Conservation (phyloP, 2,888 invertebrate genomes). For the Apodemia mormo region DNA sequence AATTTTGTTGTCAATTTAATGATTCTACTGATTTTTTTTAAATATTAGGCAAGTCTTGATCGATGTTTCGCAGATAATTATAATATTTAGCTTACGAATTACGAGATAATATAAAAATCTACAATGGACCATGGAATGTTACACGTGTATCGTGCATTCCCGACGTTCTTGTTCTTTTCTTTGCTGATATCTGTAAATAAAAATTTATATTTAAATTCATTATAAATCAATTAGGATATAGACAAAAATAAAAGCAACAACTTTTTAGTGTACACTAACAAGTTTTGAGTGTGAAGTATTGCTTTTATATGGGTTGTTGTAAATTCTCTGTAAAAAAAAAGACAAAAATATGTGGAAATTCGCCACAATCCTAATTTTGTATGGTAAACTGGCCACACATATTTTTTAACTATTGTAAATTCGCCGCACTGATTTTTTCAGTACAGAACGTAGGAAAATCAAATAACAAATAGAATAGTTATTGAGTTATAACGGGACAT, state of each 20-base stretch:
- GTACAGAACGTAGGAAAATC: too few species aligned
- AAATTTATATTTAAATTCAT: constrained; percentile 19
- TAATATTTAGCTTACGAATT: constrained; percentile 26
- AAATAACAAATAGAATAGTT: too few species aligned
- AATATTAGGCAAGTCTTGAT: constrained; percentile 4
- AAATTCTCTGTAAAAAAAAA: too few species aligned
- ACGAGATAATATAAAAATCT: constrained; percentile 36
- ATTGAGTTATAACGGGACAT: too few species aligned
- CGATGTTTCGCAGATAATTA: constrained; percentile 4
- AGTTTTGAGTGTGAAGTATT: too few species aligned
- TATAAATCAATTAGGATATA: not conserved
- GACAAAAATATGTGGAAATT: too few species aligned
- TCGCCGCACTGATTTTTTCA: too few species aligned
- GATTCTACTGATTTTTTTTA: not conserved
- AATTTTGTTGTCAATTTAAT: not conserved
- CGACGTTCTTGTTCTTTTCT: constrained; percentile 87
- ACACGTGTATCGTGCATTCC: constrained; percentile 89
- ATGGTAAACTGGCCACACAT: too few species aligned
- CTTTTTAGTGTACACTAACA: constrained; percentile 3
- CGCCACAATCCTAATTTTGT: too few species aligned
- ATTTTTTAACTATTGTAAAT: too few species aligned
- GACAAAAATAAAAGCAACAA: constrained; percentile 1
- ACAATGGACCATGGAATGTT: constrained; percentile 52
- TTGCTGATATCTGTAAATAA: constrained; percentile 84
- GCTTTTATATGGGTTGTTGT: too few species aligned